phyloP scores from a whole-genome alignment of 2,113 vertebrate genomes.

The Pomatorhinus ruficollis region DNA sequence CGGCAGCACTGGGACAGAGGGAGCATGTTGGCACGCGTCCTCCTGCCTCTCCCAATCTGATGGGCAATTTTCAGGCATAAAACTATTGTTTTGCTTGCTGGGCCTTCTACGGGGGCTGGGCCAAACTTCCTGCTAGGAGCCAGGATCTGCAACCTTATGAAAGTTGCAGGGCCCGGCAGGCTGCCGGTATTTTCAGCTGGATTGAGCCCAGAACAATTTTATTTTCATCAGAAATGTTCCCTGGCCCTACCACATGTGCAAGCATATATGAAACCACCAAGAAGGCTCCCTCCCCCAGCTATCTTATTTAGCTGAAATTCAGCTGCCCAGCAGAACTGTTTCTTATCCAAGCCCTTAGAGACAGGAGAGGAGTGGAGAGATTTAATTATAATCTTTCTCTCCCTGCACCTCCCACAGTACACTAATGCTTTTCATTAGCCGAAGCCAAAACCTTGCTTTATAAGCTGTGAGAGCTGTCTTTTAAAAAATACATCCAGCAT shows the following conservation, averaged over 20 bases:
- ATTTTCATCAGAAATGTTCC: conserved; percentile 68
- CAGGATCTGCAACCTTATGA: conserved; percentile 60
- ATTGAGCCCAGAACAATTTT: conserved; percentile 61
- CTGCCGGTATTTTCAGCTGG: conserved; percentile 60
- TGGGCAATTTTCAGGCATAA: neutral
- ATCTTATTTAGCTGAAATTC: conserved; percentile 58
- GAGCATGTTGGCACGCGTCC: neutral
- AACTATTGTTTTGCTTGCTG: conserved; percentile 44
- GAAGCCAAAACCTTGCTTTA: conserved; percentile 60
- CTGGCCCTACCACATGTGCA: conserved; percentile 61
- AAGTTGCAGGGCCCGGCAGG: conserved; percentile 53
- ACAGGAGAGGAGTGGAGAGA: conserved; percentile 49
- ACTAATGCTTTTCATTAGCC: conserved; percentile 60
- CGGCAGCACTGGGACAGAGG: accelerated
- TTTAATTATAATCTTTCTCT: conserved; percentile 69
- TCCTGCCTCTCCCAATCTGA: neutral
- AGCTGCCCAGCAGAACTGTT: conserved; percentile 63
- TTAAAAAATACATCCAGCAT: conserved; percentile 33
- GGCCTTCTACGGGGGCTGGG: neutral
- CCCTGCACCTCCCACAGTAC: conserved; percentile 62
- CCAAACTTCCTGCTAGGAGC: conserved; percentile 50
- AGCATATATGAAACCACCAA: conserved; percentile 58
- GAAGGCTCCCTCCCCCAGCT: conserved; percentile 61
- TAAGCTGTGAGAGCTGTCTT: conserved; percentile 52
- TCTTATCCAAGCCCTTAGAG: conserved; percentile 65